Base-by-base conservation (phyloP, 1,140 invertebrate genomes). In the Idris sp. region DNA sequence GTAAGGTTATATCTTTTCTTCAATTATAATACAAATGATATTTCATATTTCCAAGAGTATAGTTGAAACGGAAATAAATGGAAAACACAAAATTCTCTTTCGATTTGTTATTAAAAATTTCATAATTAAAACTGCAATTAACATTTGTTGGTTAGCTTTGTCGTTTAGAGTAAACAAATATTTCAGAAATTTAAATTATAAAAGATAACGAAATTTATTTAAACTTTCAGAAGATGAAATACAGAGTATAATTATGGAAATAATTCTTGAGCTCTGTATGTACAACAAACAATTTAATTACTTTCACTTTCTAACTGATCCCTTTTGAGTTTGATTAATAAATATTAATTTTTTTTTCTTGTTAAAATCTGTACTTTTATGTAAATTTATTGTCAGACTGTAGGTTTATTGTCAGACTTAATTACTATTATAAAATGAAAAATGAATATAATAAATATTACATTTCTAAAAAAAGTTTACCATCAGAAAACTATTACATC, bases 281-380 rank as follows among this genome's bases (percentile, higher is more conserved):
- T 26, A 38, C 38, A 51, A 51, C 26, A 22, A 18, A 30, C 1
- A 11, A 15, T 36, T 26, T 41, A 16, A 36, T 58, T 19, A 58
- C 54, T 58, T 58, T 58, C 54, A 58, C 54, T 46, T 36, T 46
- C 14, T 9, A n/a, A 4, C 11, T 56, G 8, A 9, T 43, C 9
- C n/a, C n/a, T n/a, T n/a, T n/a, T n/a, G n/a, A n/a, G n/a, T n/a
- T n/a, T n/a, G n/a, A n/a, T n/a, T n/a, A n/a, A n/a, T n/a, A n/a
- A n/a, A n/a, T n/a, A n/a, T n/a, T n/a, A n/a, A n/a, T n/a, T n/a
- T n/a, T n/a, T n/a, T n/a, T n/a, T n/a, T n/a, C n/a, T n/a, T n/a
- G n/a, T n/a, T n/a, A n/a, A n/a, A n/a, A n/a, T n/a, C n/a, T n/a
- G n/a, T n/a, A n/a, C n/a, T n/a, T n/a, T n/a, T n/a, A n/a, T n/a